Evolutionary conservation across 2,888 invertebrate species (phyloP).

Genomic region (Isoperla grammatica): DNA sequence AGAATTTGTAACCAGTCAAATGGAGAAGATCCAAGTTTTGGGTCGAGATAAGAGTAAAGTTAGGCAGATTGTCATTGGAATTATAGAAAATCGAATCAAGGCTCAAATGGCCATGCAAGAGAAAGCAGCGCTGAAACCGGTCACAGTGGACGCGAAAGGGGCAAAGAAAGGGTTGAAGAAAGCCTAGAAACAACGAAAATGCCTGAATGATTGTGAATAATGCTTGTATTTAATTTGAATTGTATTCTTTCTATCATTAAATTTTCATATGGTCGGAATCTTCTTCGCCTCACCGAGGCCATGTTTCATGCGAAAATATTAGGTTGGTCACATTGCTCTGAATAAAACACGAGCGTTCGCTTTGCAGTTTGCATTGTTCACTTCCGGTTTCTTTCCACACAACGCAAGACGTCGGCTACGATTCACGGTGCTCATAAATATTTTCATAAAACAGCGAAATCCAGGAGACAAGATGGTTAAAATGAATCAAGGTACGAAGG

Average conservation of each 20-base stretch:
- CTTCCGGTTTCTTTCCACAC: neutral
- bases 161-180: neutral
- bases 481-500: conserved; percentile 2
- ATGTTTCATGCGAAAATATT: too few relatives aligned
- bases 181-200: neutral
- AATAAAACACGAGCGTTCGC: too few relatives aligned
- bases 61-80: conserved; percentile 68
- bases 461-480: neutral
- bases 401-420: too few relatives aligned
- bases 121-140: neutral
- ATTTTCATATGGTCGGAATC: neutral
- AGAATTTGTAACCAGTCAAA: conserved; percentile 86
- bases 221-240: neutral
- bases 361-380: neutral
- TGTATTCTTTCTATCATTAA: neutral
- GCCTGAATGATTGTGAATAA: neutral
- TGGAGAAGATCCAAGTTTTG: conserved; percentile 83
- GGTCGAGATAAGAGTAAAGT: conserved; percentile 79
- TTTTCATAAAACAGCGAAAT: neutral
- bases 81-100: conserved; percentile 69
- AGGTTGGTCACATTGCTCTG: too few relatives aligned
- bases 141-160: neutral
- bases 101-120: conserved; percentile 41
- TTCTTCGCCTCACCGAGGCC: neutral
- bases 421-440: too few relatives aligned